Percentiles rank a stretch among this genome's conserved stretches.
Evolutionary conservation across 2,888 invertebrate species (phyloP).

Genomic region (Drosophila tripunctata): DNA sequence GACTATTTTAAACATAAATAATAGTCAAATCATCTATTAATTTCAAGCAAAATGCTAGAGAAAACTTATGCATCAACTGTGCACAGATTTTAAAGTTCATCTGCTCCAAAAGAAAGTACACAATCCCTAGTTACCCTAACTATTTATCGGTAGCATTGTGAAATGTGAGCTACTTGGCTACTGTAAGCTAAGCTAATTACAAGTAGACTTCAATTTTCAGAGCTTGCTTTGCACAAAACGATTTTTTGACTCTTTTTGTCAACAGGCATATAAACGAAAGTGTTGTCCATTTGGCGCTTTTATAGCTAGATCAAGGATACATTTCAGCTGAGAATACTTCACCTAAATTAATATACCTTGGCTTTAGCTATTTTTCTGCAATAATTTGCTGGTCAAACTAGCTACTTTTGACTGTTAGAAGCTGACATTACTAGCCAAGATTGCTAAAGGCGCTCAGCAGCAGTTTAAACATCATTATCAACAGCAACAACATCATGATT

Average conservation of each 20-base stretch:
- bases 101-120: too few species aligned
- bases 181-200: constrained; percentile 44
- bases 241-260: constrained; percentile 36
- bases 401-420: constrained; percentile 37
- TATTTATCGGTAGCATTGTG: constrained; percentile 3
- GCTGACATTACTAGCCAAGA: too few species aligned
- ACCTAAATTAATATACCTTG: too few species aligned
- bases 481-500: constrained; percentile 27
- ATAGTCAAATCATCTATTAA: too few species aligned
- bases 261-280: too few species aligned
- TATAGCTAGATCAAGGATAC: too few species aligned
- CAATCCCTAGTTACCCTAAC: too few species aligned
- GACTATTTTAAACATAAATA: too few species aligned
- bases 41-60: constrained; percentile 21
- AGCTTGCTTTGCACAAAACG: constrained; percentile 12
- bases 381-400: too few species aligned
- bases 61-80: constrained; percentile 9
- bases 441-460: constrained; percentile 26
- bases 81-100: constrained; percentile 6
- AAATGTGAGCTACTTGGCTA: background rate
- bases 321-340: too few species aligned
- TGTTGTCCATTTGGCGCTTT: too few species aligned
- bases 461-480: constrained; percentile 24
- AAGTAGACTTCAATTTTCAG: constrained; percentile 6
- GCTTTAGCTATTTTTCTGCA: too few species aligned